Evolutionary conservation across 2,113 vertebrate species (phyloP).

Genomic region (Glaucomys volans): DNA sequence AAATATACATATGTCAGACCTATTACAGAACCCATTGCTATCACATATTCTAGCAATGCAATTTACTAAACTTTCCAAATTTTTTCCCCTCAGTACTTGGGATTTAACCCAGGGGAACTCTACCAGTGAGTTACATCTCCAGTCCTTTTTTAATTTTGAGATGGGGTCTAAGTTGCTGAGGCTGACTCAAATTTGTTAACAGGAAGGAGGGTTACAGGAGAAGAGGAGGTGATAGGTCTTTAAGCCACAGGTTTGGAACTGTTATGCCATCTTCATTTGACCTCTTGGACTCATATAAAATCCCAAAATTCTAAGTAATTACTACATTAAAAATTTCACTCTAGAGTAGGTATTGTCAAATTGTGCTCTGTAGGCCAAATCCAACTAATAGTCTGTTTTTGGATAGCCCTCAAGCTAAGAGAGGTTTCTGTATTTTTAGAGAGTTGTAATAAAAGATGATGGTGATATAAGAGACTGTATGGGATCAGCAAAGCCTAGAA

Average conservation of each 20-base stretch:
- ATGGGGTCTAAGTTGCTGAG: neutral
- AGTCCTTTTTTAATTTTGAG: neutral
- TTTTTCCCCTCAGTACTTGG: neutral
- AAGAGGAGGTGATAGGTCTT: no score
- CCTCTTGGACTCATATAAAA: neutral
- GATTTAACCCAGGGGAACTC: neutral
- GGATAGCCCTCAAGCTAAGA: neutral
- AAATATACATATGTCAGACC: neutral
- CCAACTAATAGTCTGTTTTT: neutral
- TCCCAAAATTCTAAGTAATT: neutral
- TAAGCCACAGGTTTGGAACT: neutral
- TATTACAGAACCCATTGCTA: neutral
- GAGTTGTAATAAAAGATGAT: neutral
- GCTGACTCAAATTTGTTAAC: neutral
- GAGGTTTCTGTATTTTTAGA: neutral
- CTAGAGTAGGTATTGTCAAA: neutral
- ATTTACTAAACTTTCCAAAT: neutral
- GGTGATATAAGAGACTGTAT: neutral
- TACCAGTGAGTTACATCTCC: no score
- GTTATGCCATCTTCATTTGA: neutral
- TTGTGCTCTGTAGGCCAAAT: neutral
- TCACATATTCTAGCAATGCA: neutral
- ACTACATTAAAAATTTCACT: neutral
- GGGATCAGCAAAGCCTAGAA: neutral
- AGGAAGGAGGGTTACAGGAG: neutral